A percentile compares a stretch with the other conserved stretches of the same genome.
phyloP scores from a whole-genome alignment of 37 sponge, comb jelly and placozoan species.

The Mnemiopsis leidyi region DNA sequence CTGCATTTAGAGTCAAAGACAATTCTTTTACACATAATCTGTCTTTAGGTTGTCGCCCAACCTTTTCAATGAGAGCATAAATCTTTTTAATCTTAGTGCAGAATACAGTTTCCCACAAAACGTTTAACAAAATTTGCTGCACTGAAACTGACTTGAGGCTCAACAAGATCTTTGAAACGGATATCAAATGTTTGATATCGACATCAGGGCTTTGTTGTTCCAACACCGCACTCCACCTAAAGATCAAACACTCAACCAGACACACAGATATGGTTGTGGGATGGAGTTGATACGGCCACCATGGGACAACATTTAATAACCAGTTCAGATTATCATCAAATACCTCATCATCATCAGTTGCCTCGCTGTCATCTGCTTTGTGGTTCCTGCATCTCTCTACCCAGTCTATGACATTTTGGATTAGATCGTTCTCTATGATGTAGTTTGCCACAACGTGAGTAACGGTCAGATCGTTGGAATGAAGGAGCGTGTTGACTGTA shows the following conservation, averaged over 20 bases:
- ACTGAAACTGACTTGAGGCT: neutral
- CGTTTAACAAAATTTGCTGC: neutral
- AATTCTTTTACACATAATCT: conserved; percentile 14
- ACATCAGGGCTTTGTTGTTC: neutral
- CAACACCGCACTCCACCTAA: conserved; percentile 22
- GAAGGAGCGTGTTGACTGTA: neutral
- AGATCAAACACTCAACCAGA: conserved; percentile 50
- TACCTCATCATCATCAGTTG: neutral
- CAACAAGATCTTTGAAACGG: neutral
- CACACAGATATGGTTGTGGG: conserved; percentile 38
- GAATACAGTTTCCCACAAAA: conserved; percentile 57
- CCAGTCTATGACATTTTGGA: conserved; percentile 50
- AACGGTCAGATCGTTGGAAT: neutral
- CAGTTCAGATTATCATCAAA: conserved; percentile 40
- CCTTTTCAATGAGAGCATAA: conserved; percentile 37
- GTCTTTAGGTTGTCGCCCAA: conserved; percentile 57
- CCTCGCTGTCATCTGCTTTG: neutral
- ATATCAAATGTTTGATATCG: neutral
- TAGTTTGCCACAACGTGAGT: conserved; percentile 31
- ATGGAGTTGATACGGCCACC: conserved; percentile 58
- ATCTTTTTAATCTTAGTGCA: conserved; percentile 17
- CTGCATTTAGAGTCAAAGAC: neutral
- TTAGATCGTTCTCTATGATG: conserved; percentile 7
- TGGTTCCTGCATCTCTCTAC: neutral
- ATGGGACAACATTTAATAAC: conserved; percentile 14